phyloP scores from a whole-genome alignment of 2,888 invertebrate species.

The Synergus japonicus region DNA sequence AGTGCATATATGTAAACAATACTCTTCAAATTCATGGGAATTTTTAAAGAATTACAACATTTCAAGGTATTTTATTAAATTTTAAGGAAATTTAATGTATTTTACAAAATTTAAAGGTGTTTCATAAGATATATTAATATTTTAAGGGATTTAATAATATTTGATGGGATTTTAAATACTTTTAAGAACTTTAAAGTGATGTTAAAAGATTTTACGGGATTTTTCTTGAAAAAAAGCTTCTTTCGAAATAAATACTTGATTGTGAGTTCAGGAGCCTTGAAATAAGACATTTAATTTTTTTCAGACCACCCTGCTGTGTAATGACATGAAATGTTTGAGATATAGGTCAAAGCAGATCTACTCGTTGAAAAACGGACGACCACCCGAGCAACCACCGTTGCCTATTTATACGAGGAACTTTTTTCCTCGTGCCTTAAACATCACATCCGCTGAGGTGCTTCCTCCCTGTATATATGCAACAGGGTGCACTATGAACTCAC shows the following conservation, averaged over 20 bases:
- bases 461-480: constrained; percentile 30
- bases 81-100: too few relatives aligned
- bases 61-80: too few relatives aligned
- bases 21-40: too few relatives aligned
- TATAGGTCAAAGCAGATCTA: constrained; percentile 26
- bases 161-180: too few relatives aligned
- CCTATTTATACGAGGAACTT: constrained; percentile 44
- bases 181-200: too few relatives aligned
- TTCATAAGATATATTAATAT: too few relatives aligned
- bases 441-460: constrained; percentile 42
- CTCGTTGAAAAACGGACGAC: constrained; percentile 25
- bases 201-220: too few relatives aligned
- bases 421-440: constrained; percentile 43
- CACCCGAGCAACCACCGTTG: constrained; percentile 37
- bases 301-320: constrained; percentile 9
- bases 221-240: neutral
- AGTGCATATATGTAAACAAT: neutral
- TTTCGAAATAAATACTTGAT: neutral
- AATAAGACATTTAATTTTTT: neutral
- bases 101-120: too few relatives aligned
- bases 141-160: too few relatives aligned
- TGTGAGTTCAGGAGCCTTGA: neutral
- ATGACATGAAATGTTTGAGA: constrained; percentile 29
- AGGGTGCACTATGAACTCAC: constrained; percentile 13
- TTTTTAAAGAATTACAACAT: too few relatives aligned